phyloP scores from a whole-genome alignment of 2,113 vertebrate genomes.

The Condylura cristata region DNA sequence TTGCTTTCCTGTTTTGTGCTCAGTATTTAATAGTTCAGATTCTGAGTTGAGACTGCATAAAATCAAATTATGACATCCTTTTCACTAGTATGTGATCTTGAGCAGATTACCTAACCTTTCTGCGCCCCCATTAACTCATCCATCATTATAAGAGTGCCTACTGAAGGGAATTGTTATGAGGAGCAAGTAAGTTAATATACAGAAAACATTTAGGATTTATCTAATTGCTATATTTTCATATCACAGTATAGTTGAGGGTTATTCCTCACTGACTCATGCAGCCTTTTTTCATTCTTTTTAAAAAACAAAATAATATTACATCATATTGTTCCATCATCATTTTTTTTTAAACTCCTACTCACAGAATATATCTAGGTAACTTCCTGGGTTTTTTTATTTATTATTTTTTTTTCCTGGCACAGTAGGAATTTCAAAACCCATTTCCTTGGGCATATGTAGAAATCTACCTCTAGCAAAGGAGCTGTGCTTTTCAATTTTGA shows the following conservation, averaged over 20 bases:
- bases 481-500: not conserved
- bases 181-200: not conserved
- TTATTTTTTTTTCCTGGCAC: constrained; percentile 19
- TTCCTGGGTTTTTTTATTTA: too few species aligned
- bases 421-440: not conserved
- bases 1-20: not conserved
- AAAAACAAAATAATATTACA: not conserved
- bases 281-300: not conserved
- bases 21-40: not conserved
- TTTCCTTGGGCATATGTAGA: not conserved
- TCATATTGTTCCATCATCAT: not conserved
- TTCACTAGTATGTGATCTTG: not conserved
- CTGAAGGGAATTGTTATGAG: not conserved
- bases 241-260: not conserved
- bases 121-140: not conserved
- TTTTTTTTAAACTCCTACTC: not conserved
- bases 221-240: not conserved
- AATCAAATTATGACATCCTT: not conserved
- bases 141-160: not conserved
- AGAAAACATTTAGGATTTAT: not conserved
- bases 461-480: not conserved
- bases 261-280: not conserved
- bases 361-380: not conserved
- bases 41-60: not conserved
- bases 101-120: not conserved